Conservation (phyloP, 2,113 vertebrate genomes). For the Oenanthe melanoleuca region DNA sequence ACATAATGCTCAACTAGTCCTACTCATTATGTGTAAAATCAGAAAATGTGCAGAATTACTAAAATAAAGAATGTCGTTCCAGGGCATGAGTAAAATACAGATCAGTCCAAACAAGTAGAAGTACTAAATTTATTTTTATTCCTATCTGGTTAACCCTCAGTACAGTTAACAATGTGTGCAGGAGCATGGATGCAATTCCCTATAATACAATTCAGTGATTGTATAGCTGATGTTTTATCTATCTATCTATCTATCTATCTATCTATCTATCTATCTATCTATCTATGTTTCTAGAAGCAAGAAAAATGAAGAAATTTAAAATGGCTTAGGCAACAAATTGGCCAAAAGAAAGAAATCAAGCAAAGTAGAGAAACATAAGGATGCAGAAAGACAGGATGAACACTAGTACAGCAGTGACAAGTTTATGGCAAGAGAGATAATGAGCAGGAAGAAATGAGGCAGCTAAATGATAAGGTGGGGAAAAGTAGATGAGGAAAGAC, state of each 20-base stretch:
- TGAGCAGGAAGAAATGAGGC: conserved; percentile 26
- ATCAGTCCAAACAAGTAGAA: not conserved
- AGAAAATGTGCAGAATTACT: not conserved
- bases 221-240: not conserved
- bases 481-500: not conserved
- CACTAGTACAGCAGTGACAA: not conserved
- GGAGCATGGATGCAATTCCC: not conserved
- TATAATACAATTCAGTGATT: not conserved
- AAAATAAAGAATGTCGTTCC: not conserved
- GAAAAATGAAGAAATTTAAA: not conserved
- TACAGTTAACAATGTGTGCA: not conserved
- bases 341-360: not conserved
- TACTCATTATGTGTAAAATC: not conserved
- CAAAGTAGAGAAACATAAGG: not conserved
- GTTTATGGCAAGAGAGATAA: not conserved
- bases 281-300: not conserved
- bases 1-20: not conserved
- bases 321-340: not conserved
- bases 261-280: too few species aligned
- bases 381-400: not conserved
- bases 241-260: not conserved
- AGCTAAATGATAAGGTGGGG: not conserved
- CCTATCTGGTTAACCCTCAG: not conserved
- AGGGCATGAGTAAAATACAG: not conserved
- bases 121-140: not conserved